Evolutionary conservation across 2,888 invertebrate species (phyloP).

Genomic region (Oligia latruncula): DNA sequence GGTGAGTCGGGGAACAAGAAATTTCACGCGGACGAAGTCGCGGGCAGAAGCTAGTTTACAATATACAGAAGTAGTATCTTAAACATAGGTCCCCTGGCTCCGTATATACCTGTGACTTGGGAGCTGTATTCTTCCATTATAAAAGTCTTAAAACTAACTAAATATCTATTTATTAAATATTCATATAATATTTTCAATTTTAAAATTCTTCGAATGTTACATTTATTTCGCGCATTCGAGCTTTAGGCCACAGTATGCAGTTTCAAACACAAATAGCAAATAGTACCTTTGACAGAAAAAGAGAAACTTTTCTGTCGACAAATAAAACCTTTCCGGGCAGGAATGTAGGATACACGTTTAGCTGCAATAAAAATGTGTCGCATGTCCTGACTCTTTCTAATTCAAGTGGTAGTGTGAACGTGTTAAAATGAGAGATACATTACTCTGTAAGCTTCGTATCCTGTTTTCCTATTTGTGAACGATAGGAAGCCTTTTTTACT

Average conservation of each 20-base stretch:
- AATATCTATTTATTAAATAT: too few relatives aligned
- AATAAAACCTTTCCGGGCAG: slow-evolving; percentile 33
- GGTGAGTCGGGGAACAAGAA: too few relatives aligned
- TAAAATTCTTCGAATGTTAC: neutral
- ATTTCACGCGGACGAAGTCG: too few relatives aligned
- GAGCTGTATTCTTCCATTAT: too few relatives aligned
- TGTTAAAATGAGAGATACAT: slow-evolving; percentile 43
- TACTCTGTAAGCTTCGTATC: neutral
- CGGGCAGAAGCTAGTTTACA: too few relatives aligned
- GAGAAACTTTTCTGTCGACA: slow-evolving; percentile 7
- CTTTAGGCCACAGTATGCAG: slow-evolving; percentile 10
- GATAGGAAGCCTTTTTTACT: neutral
- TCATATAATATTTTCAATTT: too few relatives aligned
- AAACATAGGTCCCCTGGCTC: too few relatives aligned
- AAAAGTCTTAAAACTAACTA: neutral
- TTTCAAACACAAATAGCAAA: slow-evolving; percentile 25
- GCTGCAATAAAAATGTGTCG: slow-evolving; percentile 59
- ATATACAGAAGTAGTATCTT: too few relatives aligned
- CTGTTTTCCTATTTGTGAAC: neutral
- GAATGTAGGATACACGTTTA: slow-evolving; percentile 33
- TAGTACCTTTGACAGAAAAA: slow-evolving; percentile 15
- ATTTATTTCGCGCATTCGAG: neutral
- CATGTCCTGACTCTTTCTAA: slow-evolving; percentile 48
- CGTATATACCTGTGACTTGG: too few relatives aligned
- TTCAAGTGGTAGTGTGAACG: slow-evolving; percentile 44